Evolutionary conservation across 2,888 invertebrate species (phyloP), one percentile per base, ranked within the genome.

Genomic region (Agrochola litura): DNA sequence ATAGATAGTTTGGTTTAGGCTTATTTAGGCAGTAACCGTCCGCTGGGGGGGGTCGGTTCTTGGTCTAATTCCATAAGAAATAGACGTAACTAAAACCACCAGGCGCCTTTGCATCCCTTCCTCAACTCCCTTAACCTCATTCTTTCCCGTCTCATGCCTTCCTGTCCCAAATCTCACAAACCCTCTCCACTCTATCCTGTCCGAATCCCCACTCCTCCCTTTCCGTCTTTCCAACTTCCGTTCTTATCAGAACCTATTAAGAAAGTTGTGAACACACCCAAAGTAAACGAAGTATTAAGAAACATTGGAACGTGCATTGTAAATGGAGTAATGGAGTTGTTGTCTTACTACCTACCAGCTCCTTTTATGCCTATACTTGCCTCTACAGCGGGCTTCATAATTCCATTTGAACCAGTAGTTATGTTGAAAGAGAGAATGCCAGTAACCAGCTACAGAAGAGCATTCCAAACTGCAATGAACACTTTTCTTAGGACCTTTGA

Each of bases 361-460:
- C 95, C 96, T 0, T 83, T 96, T 2, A 95, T 96, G 78, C 96
- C 96, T 0, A 81, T 96, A 0, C 92, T 96, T 87, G 95, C 96
- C 0, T 92, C 95, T 16, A 94, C 93, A 9, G 96, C 96, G 0
- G 96, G 96, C 0, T 92, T 95, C 88, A 69, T 96, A 0, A 95
- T 96, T 82, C 96, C 96, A 0, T 96, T 96, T 77, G 96, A 96
- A 75, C 96, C 96, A 54, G 93, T 96, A 0, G 94, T 96, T 0
- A 92, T 93, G 89, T 73, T 96, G 2, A 91, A 92, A 79, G 91
- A 95, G 56, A 93, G 87, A 85, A 95, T 96, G 93, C 96, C 96
- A 2, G 95, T 96, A 0, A 92, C 94, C 0, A 96, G 95, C 68
- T 96, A 96, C 54, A 93, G 95, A 70, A 90, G 96, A 85, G 96